A percentile compares a stretch with the other conserved stretches of the same genome.
phyloP scores from a whole-genome alignment of 2,113 vertebrate genomes.

The Perognathus longimembris region DNA sequence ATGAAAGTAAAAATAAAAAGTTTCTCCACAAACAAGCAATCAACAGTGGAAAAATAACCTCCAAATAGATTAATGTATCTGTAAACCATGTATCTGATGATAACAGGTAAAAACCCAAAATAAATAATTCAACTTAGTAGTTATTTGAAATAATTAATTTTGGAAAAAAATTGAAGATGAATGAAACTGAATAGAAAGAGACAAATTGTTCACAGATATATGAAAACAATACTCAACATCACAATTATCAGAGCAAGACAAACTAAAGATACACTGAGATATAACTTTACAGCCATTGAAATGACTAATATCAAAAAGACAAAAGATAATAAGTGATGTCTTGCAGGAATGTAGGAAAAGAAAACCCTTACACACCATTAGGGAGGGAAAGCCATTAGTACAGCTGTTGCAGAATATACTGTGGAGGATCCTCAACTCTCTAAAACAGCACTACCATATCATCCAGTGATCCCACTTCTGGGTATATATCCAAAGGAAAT shows the following conservation, averaged over 20 bases:
- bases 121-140: no score
- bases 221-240: no score
- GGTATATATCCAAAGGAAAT: not conserved
- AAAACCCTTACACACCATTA: not conserved
- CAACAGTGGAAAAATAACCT: no score
- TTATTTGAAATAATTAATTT: no score
- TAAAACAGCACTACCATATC: not conserved
- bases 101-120: no score
- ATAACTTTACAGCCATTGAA: not conserved
- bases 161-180: no score
- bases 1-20: no score
- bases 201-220: no score
- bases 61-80: no score
- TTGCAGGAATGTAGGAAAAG: not conserved
- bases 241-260: not conserved
- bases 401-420: not conserved
- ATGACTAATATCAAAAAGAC: not conserved
- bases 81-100: no score
- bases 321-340: not conserved
- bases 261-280: not conserved
- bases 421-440: not conserved
- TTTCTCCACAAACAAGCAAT: no score
- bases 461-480: not conserved
- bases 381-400: not conserved
- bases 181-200: no score